phyloP scores from a whole-genome alignment of 2,797 vertebrate species.

The Spinibarbus caldwelli region DNA sequence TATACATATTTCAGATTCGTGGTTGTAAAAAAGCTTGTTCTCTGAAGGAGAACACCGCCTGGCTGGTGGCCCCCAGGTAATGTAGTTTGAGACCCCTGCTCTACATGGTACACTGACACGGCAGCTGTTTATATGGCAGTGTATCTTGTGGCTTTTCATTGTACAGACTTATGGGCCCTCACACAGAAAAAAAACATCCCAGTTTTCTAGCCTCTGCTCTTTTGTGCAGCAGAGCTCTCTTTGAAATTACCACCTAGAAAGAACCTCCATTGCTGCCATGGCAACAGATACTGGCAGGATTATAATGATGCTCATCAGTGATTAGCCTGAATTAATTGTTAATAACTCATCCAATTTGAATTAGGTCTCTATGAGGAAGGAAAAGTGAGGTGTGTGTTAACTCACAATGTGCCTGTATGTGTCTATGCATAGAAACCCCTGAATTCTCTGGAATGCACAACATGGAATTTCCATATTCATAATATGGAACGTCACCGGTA shows the following conservation, averaged over 20 bases:
- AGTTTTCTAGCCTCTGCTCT: constrained; percentile 47
- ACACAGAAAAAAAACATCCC: constrained; percentile 56
- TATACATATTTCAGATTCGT: background rate
- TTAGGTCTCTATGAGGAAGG: constrained; percentile 48
- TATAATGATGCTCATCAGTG: constrained; percentile 61
- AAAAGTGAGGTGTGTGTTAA: constrained; percentile 29
- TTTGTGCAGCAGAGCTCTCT: constrained; percentile 53
- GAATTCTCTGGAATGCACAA: constrained; percentile 16
- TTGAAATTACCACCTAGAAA: constrained; percentile 60
- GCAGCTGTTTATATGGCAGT: constrained; percentile 54
- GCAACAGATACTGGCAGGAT: constrained; percentile 73
- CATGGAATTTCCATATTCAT: constrained; percentile 21
- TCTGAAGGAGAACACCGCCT: constrained; percentile 3
- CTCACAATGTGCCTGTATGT: constrained; percentile 9
- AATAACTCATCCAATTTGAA: constrained; percentile 65
- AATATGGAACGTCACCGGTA: constrained; percentile 17
- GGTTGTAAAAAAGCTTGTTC: background rate
- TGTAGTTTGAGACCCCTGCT: constrained; percentile 31
- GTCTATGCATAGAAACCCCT: too few species aligned
- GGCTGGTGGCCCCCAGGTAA: background rate
- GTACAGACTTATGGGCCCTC: constrained; percentile 50
- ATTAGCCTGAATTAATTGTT: constrained; percentile 70
- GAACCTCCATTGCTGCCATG: constrained; percentile 70
- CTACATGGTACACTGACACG: constrained; percentile 49
- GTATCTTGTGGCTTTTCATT: constrained; percentile 52